Evolutionary conservation across 1,140 invertebrate genomes (phyloP).

Genomic region (Charaxes varanes): DNA sequence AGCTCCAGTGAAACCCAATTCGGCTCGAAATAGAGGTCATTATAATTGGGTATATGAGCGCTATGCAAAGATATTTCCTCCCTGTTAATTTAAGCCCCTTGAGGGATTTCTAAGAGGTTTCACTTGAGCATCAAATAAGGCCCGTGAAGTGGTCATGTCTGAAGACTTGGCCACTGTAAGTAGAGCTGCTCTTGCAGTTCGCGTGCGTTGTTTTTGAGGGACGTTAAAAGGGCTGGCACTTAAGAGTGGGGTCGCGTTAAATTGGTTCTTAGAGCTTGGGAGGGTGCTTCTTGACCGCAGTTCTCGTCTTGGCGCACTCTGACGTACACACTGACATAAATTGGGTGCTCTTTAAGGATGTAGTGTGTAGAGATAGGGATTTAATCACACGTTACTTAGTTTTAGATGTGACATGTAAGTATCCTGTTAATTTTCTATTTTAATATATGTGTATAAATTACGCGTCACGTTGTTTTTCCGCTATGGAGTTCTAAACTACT

Average conservation of each 20-base stretch:
- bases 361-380: no score
- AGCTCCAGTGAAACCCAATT: constrained; percentile 6
- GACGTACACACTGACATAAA: constrained; percentile 30
- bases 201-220: constrained; percentile 26
- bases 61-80: constrained; percentile 25
- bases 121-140: constrained; percentile 36
- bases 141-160: constrained; percentile 28
- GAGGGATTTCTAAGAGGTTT: constrained; percentile 27
- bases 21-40: constrained; percentile 6
- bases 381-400: no score
- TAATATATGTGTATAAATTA: no score
- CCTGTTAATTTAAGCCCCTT: constrained; percentile 30
- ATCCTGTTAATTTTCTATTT: no score
- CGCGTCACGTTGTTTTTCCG: no score
- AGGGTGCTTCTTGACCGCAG: constrained; percentile 31
- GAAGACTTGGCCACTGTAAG: constrained; percentile 17
- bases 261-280: constrained; percentile 15
- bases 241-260: constrained; percentile 20
- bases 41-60: constrained; percentile 22
- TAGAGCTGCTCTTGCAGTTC: constrained; percentile 16
- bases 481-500: no score
- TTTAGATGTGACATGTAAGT: no score
- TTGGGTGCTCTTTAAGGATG: constrained; percentile 26
- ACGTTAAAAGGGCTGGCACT: constrained; percentile 22
- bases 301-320: constrained; percentile 21